Conservation (phyloP, 2,113 vertebrate genomes). For the Xenopus laevis region DNA sequence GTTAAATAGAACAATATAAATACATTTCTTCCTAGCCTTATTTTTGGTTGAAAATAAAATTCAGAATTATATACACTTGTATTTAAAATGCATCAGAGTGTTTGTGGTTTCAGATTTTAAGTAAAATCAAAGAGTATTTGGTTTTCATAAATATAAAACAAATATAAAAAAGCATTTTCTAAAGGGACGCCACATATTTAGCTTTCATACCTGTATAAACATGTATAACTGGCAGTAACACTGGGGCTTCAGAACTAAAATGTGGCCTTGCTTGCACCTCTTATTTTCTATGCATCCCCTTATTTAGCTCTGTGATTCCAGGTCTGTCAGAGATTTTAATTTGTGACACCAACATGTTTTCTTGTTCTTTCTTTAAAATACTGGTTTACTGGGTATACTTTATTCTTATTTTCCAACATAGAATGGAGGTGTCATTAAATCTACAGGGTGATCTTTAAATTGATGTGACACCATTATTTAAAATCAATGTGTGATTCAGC, state of each 20-base stretch:
- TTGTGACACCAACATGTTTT: slow-evolving; percentile 32
- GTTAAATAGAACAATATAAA: too few relatives aligned
- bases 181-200: slow-evolving; percentile 33
- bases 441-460: slow-evolving; percentile 28
- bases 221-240: slow-evolving; percentile 35
- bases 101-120: not conserved
- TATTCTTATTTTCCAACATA: slow-evolving; percentile 33
- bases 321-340: slow-evolving; percentile 31
- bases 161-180: slow-evolving; percentile 18
- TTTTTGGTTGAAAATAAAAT: too few relatives aligned
- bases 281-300: slow-evolving; percentile 25
- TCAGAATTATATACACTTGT: too few relatives aligned
- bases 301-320: slow-evolving; percentile 28
- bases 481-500: slow-evolving; percentile 31
- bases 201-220: slow-evolving; percentile 38
- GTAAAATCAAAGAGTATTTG: not conserved
- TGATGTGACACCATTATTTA: slow-evolving; percentile 39
- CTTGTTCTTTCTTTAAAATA: slow-evolving; percentile 25
- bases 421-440: slow-evolving; percentile 26
- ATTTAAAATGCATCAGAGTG: not conserved
- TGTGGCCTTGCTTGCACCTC: slow-evolving; percentile 11
- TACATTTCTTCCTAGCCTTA: too few relatives aligned
- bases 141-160: slow-evolving; percentile 20
- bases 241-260: slow-evolving; percentile 21
- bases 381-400: slow-evolving; percentile 29